Evolutionary conservation across 2,888 invertebrate species (phyloP).

Genomic region (Oxytorus armatus): DNA sequence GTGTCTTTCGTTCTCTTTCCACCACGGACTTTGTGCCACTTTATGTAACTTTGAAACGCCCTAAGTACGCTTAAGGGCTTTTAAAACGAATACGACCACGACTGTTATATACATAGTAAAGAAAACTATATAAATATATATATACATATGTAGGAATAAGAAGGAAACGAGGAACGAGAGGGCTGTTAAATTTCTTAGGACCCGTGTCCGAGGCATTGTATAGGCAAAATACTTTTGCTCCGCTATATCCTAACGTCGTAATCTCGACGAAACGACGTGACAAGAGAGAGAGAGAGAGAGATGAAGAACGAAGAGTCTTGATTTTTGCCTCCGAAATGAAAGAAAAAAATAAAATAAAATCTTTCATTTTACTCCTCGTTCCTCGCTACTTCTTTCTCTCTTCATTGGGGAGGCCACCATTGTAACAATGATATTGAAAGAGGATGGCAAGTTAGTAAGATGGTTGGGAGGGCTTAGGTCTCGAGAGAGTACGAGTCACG

Average conservation of each 20-base stretch:
- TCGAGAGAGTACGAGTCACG: slow-evolving; percentile 18
- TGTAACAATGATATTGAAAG: slow-evolving; percentile 31
- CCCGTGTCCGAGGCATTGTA: slow-evolving; percentile 75
- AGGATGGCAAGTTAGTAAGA: slow-evolving; percentile 22
- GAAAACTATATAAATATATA: no score
- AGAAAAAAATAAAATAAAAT: slow-evolving; percentile 14
- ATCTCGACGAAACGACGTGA: slow-evolving; percentile 62
- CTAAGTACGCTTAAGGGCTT: slow-evolving; percentile 72
- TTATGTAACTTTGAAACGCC: slow-evolving; percentile 70
- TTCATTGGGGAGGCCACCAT: background rate
- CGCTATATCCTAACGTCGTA: slow-evolving; percentile 58
- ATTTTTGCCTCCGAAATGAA: slow-evolving; percentile 27
- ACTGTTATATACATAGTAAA: slow-evolving; percentile 68
- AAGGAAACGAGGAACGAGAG: slow-evolving; percentile 52
- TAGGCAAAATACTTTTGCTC: slow-evolving; percentile 76
- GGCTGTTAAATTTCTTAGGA: slow-evolving; percentile 77
- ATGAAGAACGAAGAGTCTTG: slow-evolving; percentile 21
- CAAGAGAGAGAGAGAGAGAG: slow-evolving; percentile 29
- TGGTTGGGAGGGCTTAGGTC: background rate
- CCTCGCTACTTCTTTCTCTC: background rate
- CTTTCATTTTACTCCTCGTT: slow-evolving; percentile 39
- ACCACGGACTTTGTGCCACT: slow-evolving; percentile 74
- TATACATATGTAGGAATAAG: slow-evolving; percentile 5
- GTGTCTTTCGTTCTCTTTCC: slow-evolving; percentile 41
- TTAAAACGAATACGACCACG: slow-evolving; percentile 61